These are phyloP conservation scores for Microcebus murinus DNA, from an alignment of 2,113 vertebrate species.

Conservation along the genomic window DNA sequence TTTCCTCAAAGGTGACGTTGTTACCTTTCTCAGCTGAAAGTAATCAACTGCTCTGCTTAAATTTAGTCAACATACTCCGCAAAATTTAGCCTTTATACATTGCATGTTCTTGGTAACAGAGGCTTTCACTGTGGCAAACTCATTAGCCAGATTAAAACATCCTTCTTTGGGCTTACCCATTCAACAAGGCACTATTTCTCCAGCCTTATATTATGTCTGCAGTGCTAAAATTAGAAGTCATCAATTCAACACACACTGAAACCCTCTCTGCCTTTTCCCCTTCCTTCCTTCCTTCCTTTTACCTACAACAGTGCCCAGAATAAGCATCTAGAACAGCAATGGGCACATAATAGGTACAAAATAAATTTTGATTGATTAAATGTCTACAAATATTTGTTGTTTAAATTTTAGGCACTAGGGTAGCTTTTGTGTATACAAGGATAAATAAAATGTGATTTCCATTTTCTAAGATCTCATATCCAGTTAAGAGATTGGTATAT, in stretches of 20 bases:
- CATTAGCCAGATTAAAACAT: not conserved
- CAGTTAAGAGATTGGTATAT: not conserved
- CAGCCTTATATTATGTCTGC: not conserved
- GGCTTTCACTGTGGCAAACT: not conserved
- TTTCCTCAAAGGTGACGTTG: not conserved
- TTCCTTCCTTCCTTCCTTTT: too few species aligned
- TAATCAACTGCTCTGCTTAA: not conserved
- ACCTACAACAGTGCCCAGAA: not conserved
- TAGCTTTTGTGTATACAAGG: not conserved
- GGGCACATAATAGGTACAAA: not conserved
- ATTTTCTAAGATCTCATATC: not conserved
- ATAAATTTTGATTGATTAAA: not conserved
- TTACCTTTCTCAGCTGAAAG: not conserved
- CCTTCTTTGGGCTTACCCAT: not conserved
- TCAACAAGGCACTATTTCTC: not conserved
- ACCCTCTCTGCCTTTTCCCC: not conserved
- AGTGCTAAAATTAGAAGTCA: not conserved
- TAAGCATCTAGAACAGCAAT: not conserved
- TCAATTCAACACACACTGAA: not conserved
- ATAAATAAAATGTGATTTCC: not conserved
- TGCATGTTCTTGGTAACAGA: not conserved
- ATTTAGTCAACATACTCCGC: not conserved
- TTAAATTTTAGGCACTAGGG: not conserved
- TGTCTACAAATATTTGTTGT: conserved; percentile 13
- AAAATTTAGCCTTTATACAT: not conserved